These are phyloP conservation scores for Leptarthrus brevirostris DNA, from an alignment of 2,888 invertebrate genomes.

Conservation along the genomic window DNA sequence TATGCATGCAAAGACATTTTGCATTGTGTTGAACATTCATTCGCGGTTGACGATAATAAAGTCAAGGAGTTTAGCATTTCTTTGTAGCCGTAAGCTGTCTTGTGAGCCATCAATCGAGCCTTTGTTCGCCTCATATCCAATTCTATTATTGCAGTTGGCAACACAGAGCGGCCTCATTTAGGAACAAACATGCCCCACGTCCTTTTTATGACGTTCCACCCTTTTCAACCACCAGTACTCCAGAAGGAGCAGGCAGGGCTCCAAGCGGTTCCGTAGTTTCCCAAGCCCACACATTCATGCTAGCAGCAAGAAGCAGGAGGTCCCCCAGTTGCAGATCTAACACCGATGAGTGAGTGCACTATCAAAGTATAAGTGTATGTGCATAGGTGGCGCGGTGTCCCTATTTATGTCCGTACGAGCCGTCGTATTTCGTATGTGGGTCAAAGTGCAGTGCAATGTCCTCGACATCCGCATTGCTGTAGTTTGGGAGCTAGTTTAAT, in stretches of 20 bases:
- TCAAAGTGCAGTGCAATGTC: slow-evolving; percentile 68
- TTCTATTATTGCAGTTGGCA: slow-evolving; percentile 51
- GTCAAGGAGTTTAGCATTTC: slow-evolving; percentile 11
- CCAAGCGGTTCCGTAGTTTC: neutral
- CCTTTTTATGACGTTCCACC: neutral
- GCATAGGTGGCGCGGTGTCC: slow-evolving; percentile 52
- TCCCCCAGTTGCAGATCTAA: slow-evolving; percentile 62
- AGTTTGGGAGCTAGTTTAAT: slow-evolving; percentile 63
- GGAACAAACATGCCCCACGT: slow-evolving; percentile 18
- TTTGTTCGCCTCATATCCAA: slow-evolving; percentile 44
- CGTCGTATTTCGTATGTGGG: slow-evolving; percentile 60
- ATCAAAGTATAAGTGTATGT: slow-evolving; percentile 46
- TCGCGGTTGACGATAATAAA: slow-evolving; percentile 20
- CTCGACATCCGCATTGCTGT: slow-evolving; percentile 68
- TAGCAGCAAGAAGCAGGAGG: slow-evolving; percentile 56
- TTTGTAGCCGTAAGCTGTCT: slow-evolving; percentile 21
- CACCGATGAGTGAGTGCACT: slow-evolving; percentile 61
- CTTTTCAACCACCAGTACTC: neutral
- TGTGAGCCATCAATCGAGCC: slow-evolving; percentile 41
- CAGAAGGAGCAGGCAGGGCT: neutral
- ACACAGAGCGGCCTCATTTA: slow-evolving; percentile 40
- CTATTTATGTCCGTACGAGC: slow-evolving; percentile 51
- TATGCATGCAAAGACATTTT: neutral
- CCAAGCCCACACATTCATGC: neutral
- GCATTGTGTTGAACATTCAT: slow-evolving; percentile 6